Evolutionary conservation across 2,888 invertebrate species (phyloP).

Genomic region (Heliconius erato): DNA sequence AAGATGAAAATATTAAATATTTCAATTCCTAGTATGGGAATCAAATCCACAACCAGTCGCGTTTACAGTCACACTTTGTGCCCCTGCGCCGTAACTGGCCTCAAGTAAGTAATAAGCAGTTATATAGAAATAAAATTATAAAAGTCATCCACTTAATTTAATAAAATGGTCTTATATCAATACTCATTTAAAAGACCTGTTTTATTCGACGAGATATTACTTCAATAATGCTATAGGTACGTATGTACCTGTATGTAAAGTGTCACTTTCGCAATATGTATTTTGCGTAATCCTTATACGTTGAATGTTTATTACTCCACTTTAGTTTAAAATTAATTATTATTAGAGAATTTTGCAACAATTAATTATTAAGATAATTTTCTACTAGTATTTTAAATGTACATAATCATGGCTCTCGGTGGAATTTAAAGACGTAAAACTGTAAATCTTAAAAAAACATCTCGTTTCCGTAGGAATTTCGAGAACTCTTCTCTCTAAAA

Average conservation of each 20-base stretch:
- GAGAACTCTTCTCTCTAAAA: no score
- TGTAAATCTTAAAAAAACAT: no score
- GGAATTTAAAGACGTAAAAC: no score
- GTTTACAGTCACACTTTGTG: no score
- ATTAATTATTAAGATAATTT: background rate
- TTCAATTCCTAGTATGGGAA: no score
- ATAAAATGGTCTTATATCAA: background rate
- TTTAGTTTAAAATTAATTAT: slow-evolving; percentile 31
- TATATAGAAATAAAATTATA: background rate
- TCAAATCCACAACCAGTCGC: no score
- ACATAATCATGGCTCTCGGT: no score
- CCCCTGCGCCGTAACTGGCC: no score
- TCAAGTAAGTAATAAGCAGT: background rate
- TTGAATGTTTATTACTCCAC: slow-evolving; percentile 26
- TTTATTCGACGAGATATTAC: background rate
- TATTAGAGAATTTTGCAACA: slow-evolving; percentile 20
- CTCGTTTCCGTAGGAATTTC: no score
- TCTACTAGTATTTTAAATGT: background rate
- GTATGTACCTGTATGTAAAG: background rate
- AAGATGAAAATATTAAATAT: no score
- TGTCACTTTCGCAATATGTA: slow-evolving; percentile 25
- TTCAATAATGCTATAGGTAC: slow-evolving; percentile 15
- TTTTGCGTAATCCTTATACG: slow-evolving; percentile 25
- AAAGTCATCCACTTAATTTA: background rate
- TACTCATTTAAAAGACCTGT: background rate